Conservation (phyloP, 2,797 vertebrate genomes). For the Odontamblyopus lacepedii region DNA sequence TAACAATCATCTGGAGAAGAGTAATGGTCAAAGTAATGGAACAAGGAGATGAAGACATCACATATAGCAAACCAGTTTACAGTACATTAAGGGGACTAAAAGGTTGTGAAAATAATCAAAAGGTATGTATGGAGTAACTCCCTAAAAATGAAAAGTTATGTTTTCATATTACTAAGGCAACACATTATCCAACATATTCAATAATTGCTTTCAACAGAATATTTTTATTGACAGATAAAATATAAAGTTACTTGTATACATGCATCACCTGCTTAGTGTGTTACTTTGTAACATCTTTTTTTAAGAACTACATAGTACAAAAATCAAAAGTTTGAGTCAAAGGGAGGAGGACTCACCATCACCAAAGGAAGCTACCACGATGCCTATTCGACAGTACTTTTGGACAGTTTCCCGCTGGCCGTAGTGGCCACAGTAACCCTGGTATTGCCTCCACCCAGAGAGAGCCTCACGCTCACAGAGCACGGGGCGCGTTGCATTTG, state of each 20-base stretch:
- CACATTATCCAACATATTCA: not conserved
- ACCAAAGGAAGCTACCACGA: constrained; percentile 67
- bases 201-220: not conserved
- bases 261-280: not conserved
- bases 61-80: not conserved
- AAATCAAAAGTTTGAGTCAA: constrained; percentile 21
- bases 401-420: constrained; percentile 62
- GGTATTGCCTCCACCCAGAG: constrained; percentile 63
- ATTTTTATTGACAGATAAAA: not conserved
- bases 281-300: constrained; percentile 10
- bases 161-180: not conserved
- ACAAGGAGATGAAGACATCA: not conserved
- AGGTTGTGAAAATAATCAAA: not conserved
- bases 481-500: constrained; percentile 62
- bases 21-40: not conserved
- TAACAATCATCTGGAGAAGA: not conserved
- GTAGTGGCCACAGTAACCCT: constrained; percentile 50
- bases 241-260: not conserved
- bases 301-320: not conserved
- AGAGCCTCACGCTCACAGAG: constrained; percentile 62
- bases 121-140: not conserved
- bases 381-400: constrained; percentile 52
- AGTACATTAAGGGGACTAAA: not conserved
- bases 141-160: not conserved
- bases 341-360: constrained; percentile 73